Evolutionary conservation across 2,888 invertebrate genomes (phyloP), one percentile per base, ranked within the genome.

Genomic region (Erebia aethiops): DNA sequence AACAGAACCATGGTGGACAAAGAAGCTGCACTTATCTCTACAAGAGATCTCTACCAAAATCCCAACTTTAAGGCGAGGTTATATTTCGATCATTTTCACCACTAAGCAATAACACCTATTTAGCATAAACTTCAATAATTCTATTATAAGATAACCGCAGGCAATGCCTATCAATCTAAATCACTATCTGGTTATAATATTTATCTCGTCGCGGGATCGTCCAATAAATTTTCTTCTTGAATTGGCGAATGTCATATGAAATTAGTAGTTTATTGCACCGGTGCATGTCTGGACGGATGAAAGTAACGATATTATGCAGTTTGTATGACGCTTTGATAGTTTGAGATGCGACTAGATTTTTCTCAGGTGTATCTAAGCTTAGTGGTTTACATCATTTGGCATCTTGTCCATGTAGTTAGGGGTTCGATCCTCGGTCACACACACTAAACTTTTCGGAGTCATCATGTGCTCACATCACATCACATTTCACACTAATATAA

Each of bases 211-310:
- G 62, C 14, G 16, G 49, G 41, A 64, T 41, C 41, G 54, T 64
- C 64, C 41, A 35, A 64, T 64, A 64, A 64, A 64, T 64, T 54
- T 64, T 64, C 64, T 54, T 64, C 64, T 54, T 41, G 64, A 52
- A 54, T 54, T 54, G 54, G 64, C 64, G 41, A 64, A 54, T 64
- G 64, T 64, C 64, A 64, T 54, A 64, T 64, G 52, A 54, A 64
- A 64, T 64, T 64, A 64, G 52, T 18, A 54, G 52, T 64, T 64
- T 64, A 64, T 52, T 26, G 9, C 64, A 13, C 16, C 64, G 64
- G 64, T 54, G 64, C 52, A 41, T 64, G 64, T 64, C 54, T 41
- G 11, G 11, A 46, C 46, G 54, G 49, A 54, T 35, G 64, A 64
- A 64, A 64, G 64, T 41, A 41, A 64, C n/a, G 35, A 13, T 26